These are phyloP conservation scores for Beaufortia kweichowensis DNA, from an alignment of 2,113 vertebrate genomes.

Conservation along the genomic window DNA sequence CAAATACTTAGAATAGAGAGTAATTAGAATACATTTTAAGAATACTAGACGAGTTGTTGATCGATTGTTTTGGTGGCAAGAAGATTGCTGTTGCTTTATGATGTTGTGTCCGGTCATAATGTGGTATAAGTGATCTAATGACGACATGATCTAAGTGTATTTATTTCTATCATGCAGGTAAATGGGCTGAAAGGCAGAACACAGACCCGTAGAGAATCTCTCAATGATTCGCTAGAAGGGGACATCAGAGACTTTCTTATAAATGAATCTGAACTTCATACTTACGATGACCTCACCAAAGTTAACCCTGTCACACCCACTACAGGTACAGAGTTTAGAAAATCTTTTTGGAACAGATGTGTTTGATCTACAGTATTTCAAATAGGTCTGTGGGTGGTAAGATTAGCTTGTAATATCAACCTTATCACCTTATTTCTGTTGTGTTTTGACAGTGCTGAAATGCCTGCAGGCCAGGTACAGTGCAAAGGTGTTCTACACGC, in stretches of 20 bases:
- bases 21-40: no score
- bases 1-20: no score
- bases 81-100: no score
- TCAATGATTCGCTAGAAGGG: conserved; percentile 74
- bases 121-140: neutral
- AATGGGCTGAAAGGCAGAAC: conserved; percentile 63
- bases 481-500: conserved; percentile 85
- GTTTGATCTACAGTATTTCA: neutral
- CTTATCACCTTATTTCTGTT: conserved; percentile 19
- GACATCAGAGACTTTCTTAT: conserved; percentile 82
- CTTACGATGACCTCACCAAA: conserved; percentile 92
- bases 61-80: no score
- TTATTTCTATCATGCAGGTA: conserved; percentile 63
- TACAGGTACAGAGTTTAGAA: conserved; percentile 76
- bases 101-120: neutral
- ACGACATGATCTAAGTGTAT: neutral
- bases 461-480: conserved; percentile 92
- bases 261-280: conserved; percentile 80
- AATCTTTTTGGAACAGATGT: neutral
- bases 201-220: conserved; percentile 45
- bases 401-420: no score
- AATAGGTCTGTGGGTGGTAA: no score
- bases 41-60: no score
- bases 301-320: conserved; percentile 91
- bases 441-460: conserved; percentile 81